Conservation (phyloP, 2,888 invertebrate species). For the Drosophila melanosoma region DNA sequence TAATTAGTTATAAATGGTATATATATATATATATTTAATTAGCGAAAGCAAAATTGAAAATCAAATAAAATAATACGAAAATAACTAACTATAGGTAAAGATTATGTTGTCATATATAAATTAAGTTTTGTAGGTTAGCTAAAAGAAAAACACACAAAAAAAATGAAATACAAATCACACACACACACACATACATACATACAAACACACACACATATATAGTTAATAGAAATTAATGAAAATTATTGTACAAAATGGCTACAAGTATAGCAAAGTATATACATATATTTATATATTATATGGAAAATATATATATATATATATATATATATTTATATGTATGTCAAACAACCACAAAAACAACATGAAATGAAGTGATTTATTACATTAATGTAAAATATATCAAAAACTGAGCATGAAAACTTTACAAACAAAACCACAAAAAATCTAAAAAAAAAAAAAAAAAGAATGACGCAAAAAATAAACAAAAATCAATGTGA, state of each 20-base stretch:
- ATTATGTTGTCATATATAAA: conserved; percentile 74
- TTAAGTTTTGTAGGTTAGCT: conserved; percentile 67
- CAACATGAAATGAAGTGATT: conserved; percentile 71
- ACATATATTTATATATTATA: conserved; percentile 39
- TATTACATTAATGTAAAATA: conserved; percentile 77
- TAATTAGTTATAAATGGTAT: conserved; percentile 22
- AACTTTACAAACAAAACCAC: conserved; percentile 75
- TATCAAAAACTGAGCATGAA: conserved; percentile 63
- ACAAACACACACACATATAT: conserved; percentile 42
- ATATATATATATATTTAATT: conserved; percentile 38
- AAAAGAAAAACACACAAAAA: conserved; percentile 6
- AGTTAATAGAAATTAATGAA: conserved; percentile 71
- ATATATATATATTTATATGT: conserved; percentile 38
- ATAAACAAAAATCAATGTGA: conserved; percentile 66
- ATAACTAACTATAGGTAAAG: conserved; percentile 46
- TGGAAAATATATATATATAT: conserved; percentile 30
- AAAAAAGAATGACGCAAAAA: conserved; percentile 70
- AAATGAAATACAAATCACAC: background rate
- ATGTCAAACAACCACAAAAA: conserved; percentile 52
- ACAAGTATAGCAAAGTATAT: conserved; percentile 45
- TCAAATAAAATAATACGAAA: conserved; percentile 35
- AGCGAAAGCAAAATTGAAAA: conserved; percentile 52
- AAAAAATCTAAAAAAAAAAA: conserved; percentile 59
- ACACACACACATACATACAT: conserved; percentile 32
- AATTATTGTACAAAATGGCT: conserved; percentile 74